Conservation (phyloP, 2,113 vertebrate species). For the Ancistrus triradiatus region DNA sequence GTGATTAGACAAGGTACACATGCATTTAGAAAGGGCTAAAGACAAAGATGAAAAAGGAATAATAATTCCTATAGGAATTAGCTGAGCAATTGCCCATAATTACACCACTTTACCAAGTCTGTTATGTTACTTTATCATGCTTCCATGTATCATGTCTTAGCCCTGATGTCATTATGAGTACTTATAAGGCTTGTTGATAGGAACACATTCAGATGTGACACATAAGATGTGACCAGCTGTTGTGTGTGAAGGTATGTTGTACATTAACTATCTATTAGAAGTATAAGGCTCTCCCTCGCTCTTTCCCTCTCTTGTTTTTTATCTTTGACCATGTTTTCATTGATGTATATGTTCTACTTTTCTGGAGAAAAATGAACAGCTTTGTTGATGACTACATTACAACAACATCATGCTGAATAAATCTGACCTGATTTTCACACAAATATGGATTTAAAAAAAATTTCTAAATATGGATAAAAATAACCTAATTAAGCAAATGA, state of each 20-base stretch:
- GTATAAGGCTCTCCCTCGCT: no score
- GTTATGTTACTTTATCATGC: conserved; percentile 43
- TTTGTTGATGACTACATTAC: no score
- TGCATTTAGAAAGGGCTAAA: not conserved
- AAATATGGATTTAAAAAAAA: no score
- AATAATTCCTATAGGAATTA: conserved; percentile 17
- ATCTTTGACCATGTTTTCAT: no score
- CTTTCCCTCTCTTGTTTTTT: no score
- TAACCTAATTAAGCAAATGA: no score
- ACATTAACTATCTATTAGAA: conserved; percentile 6
- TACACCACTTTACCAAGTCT: conserved; percentile 49
- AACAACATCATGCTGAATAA: no score
- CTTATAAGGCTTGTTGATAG: conserved; percentile 14
- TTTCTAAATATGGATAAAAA: no score
- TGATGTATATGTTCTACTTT: no score
- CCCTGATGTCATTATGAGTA: conserved; percentile 52
- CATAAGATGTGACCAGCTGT: conserved; percentile 41
- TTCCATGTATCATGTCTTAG: conserved; percentile 52
- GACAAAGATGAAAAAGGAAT: not conserved
- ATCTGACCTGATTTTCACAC: no score
- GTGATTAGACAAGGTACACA: not conserved
- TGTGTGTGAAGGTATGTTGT: conserved; percentile 51
- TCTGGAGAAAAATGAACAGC: no score
- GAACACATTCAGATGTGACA: conserved; percentile 54
- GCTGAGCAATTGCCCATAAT: not conserved